A percentile compares a stretch with the other conserved stretches of the same genome.
These are phyloP conservation scores for Tetranychus truncatus DNA, from an alignment of 2,888 invertebrate genomes.

Conservation along the genomic window DNA sequence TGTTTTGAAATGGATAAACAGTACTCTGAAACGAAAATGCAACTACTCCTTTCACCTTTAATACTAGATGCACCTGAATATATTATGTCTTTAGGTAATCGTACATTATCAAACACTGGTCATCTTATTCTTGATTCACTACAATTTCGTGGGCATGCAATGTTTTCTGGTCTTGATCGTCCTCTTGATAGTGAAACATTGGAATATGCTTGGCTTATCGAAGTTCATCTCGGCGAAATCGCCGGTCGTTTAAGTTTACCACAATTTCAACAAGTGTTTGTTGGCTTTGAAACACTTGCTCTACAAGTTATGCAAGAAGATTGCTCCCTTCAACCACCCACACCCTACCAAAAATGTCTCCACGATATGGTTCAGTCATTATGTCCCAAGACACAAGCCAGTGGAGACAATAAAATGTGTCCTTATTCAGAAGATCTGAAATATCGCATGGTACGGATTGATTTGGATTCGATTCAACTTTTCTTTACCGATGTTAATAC, in stretches of 20 bases:
- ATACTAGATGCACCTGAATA: slow-evolving; percentile 42
- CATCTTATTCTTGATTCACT: slow-evolving; percentile 56
- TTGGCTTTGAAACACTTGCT: slow-evolving; percentile 69
- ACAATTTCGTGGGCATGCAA: slow-evolving; percentile 74
- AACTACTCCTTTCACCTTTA: slow-evolving; percentile 60
- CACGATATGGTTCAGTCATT: slow-evolving; percentile 41
- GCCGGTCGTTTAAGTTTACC: slow-evolving; percentile 75
- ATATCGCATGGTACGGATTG: slow-evolving; percentile 74
- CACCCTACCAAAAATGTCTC: slow-evolving; percentile 40
- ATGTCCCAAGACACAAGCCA: slow-evolving; percentile 39
- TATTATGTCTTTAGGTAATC: slow-evolving; percentile 25
- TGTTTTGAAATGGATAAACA: slow-evolving; percentile 94
- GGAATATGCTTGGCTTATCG: slow-evolving; percentile 93
- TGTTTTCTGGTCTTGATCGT: slow-evolving; percentile 82
- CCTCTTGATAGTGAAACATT: slow-evolving; percentile 78
- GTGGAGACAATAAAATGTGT: slow-evolving; percentile 39
- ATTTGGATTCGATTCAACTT: slow-evolving; percentile 70
- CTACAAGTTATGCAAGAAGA: slow-evolving; percentile 69
- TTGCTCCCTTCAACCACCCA: slow-evolving; percentile 67
- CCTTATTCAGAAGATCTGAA: slow-evolving; percentile 68
- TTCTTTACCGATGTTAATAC: slow-evolving; percentile 75
- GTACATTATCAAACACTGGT: slow-evolving; percentile 58
- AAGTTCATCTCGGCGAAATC: slow-evolving; percentile 77
- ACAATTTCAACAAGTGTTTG: slow-evolving; percentile 65
- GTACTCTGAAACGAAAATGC: slow-evolving; percentile 74